Evolutionary conservation across 2,113 vertebrate species (phyloP), one percentile per base, ranked within the genome.

Genomic region (Madoqua kirkii): DNA sequence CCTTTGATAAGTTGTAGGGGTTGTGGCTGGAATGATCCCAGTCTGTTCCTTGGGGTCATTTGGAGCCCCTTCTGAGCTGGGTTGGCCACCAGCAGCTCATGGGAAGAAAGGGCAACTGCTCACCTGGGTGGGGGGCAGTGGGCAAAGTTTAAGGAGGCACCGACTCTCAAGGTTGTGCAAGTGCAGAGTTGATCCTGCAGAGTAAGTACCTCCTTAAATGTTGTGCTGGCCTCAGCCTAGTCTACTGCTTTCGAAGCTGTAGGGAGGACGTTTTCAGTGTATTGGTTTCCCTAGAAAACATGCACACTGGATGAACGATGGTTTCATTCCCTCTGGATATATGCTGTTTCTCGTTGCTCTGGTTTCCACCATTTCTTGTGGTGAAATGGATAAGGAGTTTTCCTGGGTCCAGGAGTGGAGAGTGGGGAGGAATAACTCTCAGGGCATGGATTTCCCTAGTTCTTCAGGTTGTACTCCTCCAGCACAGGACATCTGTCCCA

Each of bases 321-420:
- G 25, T 40, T 81, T 94, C 25, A 36, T 57, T 92, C 27, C 76
- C 67, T 78, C 81, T 76, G 40, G 2, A 45, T 89, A 78, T 6
- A 64, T 14, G 12, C 14, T 86, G 82, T 89, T 96, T 87, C 64
- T 85, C 52, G 31, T 45, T 81, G 33, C 33, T 92, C n/a, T 87
- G 82, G 48, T 96, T 85, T 89, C 45, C 43, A 5, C 25, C 31
- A 17, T 71, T 71, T 71, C 67, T 71, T 40, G 10, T 76, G n/a
- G 67, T 95, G 93, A 98, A 98, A 95, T 85, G 36, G 23, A 83
- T 33, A 25, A 6, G 12, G 13, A 62, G 48, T 14, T 74, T 97
- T 92, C 59, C 52, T 67, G 23, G 82, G 31, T 54, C n/a, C 57
- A 55, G 45, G 52, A 50, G 67, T 29, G 25, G 3, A 84, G 57